Evolutionary conservation across 2,888 invertebrate genomes (phyloP), one percentile per base, ranked within the genome.

Genomic region (Spilarctia lutea): DNA sequence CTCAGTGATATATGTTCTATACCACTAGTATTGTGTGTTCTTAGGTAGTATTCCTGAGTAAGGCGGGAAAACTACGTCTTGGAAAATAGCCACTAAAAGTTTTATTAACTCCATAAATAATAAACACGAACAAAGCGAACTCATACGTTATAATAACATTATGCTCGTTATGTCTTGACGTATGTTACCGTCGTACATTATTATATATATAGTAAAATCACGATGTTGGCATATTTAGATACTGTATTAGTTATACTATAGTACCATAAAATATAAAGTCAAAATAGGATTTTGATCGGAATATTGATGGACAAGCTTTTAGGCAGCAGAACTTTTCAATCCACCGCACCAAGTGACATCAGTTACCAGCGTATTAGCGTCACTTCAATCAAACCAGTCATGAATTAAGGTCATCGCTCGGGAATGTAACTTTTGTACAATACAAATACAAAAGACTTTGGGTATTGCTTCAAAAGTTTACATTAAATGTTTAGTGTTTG

Each of bases 21-120:
- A 56, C 27, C 13, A 27, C 13, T 27, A 27, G 13, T 60, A 60
- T n/a, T 27, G 13, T 27, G 27, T 60, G 27, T 27, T 60, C 27
- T 60, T 16, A 3, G 13, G 27, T n/a, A 27, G 60, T 27, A 27
- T 60, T 4, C 60, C 13, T 60, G 3, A 27, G 60, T 24, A n/a
- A 56, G n/a, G 24, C 60, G 60, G 27, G 60, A 27, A 60, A 27
- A 60, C 27, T 27, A 60, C 27, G 13, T 27, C 60, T 60, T 60
- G 60, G 60, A n/a, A 60, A 60, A 60, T 56, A n/a, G 24, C 3
- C 24, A 56, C 24, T n/a, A 56, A 56, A 56, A 56, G 52, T 56
- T 56, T 56, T n/a, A 56, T n/a, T n/a, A 56, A 56, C n/a, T 56
- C 52, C n/a, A n/a, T 56, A 56, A 56, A 56, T 56, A 56, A n/a